Conservation (phyloP, 30 jellyfish, hydroid and myxozoan species). For the Clytia hemisphaerica region DNA sequence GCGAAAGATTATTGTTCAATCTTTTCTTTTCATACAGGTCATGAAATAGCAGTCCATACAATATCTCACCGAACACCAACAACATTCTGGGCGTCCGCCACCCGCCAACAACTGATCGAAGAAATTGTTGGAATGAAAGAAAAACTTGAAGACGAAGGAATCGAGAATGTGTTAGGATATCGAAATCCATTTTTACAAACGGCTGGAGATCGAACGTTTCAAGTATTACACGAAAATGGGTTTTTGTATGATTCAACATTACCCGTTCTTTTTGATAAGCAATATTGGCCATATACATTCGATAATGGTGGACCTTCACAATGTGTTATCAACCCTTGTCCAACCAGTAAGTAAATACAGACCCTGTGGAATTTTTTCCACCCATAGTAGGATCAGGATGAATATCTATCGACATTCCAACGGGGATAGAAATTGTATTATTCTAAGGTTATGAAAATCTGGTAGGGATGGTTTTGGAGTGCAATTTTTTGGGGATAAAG, state of each 20-base stretch:
- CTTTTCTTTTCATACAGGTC: slow-evolving; percentile 49
- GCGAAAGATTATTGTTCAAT: no score
- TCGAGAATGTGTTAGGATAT: slow-evolving; percentile 40
- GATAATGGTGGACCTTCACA: slow-evolving; percentile 41
- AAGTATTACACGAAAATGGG: slow-evolving; percentile 23
- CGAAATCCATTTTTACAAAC: slow-evolving; percentile 59
- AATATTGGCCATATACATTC: slow-evolving; percentile 62
- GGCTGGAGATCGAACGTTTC: slow-evolving; percentile 56
- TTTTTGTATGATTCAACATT: slow-evolving; percentile 57
- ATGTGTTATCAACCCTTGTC: slow-evolving; percentile 65
- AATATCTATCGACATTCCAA: no score
- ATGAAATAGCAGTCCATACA: slow-evolving; percentile 73
- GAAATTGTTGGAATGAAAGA: no score
- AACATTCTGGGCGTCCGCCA: slow-evolving; percentile 61
- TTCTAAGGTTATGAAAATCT: no score
- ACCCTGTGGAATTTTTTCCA: no score
- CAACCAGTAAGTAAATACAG: slow-evolving; percentile 51
- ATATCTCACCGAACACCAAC: slow-evolving; percentile 53
- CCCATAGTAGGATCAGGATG: no score
- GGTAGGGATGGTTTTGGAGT: no score
- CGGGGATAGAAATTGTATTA: no score
- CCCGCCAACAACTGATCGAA: no score
- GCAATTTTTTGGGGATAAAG: no score
- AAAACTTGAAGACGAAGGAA: no score
- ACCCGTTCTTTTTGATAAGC: slow-evolving; percentile 24